Evolutionary conservation across 2,113 vertebrate genomes (phyloP), one percentile per base, ranked within the genome.

Genomic region (Campylomormyrus numenius): DNA sequence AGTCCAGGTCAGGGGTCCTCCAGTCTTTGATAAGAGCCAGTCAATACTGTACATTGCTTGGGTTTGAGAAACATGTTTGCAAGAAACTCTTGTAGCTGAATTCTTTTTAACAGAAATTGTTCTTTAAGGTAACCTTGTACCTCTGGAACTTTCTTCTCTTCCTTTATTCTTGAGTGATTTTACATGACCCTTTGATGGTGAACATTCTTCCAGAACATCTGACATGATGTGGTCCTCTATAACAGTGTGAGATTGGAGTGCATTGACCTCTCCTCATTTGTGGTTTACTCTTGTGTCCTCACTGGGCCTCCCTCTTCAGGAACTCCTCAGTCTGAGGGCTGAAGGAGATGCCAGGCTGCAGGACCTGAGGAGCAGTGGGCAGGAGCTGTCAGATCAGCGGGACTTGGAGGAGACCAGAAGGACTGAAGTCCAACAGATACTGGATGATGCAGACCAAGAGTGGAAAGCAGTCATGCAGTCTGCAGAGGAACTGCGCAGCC

Each of bases 291-390:
- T 46, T 0, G 13, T 86, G 0, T 92, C 94, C 86, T 90, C 93
- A 24, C 1, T 88, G 53, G 86, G 15, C 70, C 86, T n/a, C 88
- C 35, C 42, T 50, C 5, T 56, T 50, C 89, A 96, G 95, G 91
- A 85, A 1, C 52, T 95, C 84, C 91, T 95, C 83, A 93, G 94
- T 91, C 91, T 91, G 11, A 94, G 93, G 56, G 92, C 93, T 5
- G 95, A 95, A 6, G 95, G 93, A 91, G 93, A 96, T 88, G 90
- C 93, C 19, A 94, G 92, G 17, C 84, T 95, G 46, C 46, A 88
- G 0, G 92, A 93, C 9, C 91, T 96, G 87, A 94, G 90, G 56
- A 93, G 77, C 49, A 93, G 49, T 17, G 91, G 90, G 48, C 93
- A 94, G 62, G 91, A 66, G 88, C 90, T 95, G 84, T 93, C 88